Percentiles rank a stretch among this genome's conserved stretches.
Conservation (phyloP, 2,113 vertebrate species). For the Halcyon senegalensis region DNA sequence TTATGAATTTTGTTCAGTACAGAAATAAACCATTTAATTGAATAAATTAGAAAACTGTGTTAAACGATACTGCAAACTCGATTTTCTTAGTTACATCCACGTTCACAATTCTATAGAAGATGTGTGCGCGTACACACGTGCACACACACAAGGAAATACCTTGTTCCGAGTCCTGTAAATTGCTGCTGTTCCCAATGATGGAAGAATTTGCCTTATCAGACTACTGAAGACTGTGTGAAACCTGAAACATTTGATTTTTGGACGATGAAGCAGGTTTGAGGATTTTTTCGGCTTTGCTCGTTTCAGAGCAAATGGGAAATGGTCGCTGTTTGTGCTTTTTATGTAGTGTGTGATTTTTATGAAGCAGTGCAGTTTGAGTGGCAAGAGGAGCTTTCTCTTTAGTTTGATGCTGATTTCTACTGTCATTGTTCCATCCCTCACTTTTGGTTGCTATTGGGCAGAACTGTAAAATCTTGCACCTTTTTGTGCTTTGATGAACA, state of each 20-base stretch:
- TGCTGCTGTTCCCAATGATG: conserved; percentile 78
- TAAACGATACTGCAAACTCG: conserved; percentile 36
- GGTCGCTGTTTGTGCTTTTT: not conserved
- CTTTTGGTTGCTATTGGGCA: conserved; percentile 53
- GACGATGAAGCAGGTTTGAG: conserved; percentile 42
- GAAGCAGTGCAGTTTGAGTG: not conserved
- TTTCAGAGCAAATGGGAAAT: conserved; percentile 77
- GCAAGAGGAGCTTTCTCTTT: not conserved
- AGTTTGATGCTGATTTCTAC: not conserved
- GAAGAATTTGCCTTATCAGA: conserved; percentile 84
- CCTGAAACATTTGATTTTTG: conserved; percentile 58
- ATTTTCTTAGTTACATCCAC: conserved; percentile 33
- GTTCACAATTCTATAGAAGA: not conserved
- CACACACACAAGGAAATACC: not conserved
- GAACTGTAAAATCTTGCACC: conserved; percentile 66
- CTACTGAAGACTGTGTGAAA: conserved; percentile 61
- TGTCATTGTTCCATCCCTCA: not conserved
- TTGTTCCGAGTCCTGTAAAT: conserved; percentile 66
- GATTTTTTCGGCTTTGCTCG: conserved; percentile 67
- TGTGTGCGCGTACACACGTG: not conserved
- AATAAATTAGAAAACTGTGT: conserved; percentile 74
- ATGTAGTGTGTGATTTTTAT: not conserved
- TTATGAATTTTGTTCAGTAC: conserved; percentile 77
- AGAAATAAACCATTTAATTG: conserved; percentile 61
- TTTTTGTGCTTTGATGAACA: conserved; percentile 41